phyloP scores from a whole-genome alignment of 2,888 invertebrate species.

The Limenitis camilla region DNA sequence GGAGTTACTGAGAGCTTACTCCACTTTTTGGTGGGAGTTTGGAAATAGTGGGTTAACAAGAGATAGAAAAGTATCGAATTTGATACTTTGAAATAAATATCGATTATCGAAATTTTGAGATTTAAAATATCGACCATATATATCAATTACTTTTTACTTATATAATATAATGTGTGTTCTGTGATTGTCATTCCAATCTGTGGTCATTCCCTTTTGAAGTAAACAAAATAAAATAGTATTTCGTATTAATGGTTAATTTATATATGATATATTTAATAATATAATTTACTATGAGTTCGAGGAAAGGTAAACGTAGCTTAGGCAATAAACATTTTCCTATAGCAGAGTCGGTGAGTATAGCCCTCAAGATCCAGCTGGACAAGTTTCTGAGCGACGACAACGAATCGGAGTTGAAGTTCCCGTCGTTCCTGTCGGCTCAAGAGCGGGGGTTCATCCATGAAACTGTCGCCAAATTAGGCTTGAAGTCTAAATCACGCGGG shows the following conservation, averaged over 20 bases:
- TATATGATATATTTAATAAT: slow-evolving; percentile 3
- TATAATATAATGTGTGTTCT: too few species aligned
- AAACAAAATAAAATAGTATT: slow-evolving; percentile 13
- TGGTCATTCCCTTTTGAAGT: neutral
- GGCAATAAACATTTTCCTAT: slow-evolving; percentile 66
- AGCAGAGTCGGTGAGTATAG: slow-evolving; percentile 68
- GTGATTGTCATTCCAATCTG: neutral
- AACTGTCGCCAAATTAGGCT: slow-evolving; percentile 78
- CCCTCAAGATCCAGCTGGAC: slow-evolving; percentile 65
- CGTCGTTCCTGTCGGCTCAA: slow-evolving; percentile 82
- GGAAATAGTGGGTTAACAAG: too few species aligned
- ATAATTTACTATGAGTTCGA: slow-evolving; percentile 52
- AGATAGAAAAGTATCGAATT: too few species aligned
- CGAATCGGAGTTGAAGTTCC: slow-evolving; percentile 76
- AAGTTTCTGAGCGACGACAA: slow-evolving; percentile 64
- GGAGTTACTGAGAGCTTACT: too few species aligned
- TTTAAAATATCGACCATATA: too few species aligned
- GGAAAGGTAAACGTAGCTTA: slow-evolving; percentile 53
- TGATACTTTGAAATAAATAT: too few species aligned
- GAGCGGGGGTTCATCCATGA: slow-evolving; percentile 88
- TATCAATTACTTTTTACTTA: too few species aligned
- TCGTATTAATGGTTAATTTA: slow-evolving; percentile 5
- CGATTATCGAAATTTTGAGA: too few species aligned
- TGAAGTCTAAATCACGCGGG: slow-evolving; percentile 88
- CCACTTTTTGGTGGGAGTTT: too few species aligned